phyloP scores from a whole-genome alignment of 2,888 invertebrate species.

The Folsomia candida region DNA sequence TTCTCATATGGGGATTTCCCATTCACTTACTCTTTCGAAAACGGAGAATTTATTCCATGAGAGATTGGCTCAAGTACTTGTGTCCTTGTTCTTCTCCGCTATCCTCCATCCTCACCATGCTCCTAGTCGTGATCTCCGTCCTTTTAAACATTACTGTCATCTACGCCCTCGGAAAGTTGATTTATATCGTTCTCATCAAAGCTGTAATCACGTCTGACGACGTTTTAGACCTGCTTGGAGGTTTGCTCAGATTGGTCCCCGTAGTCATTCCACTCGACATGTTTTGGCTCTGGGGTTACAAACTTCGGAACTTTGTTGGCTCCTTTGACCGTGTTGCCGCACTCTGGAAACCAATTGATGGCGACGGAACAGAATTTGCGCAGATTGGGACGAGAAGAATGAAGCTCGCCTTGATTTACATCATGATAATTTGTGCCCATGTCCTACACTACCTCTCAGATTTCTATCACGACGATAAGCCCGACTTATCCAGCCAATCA shows the following conservation, averaged over 20 bases:
- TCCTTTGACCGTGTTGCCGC: background rate
- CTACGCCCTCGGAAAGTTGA: background rate
- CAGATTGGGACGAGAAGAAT: background rate
- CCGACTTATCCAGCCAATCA: background rate
- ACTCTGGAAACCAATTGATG: background rate
- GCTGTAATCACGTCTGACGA: no score
- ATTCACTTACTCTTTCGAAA: slow-evolving; percentile 2
- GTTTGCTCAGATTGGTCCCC: background rate
- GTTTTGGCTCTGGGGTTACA: background rate
- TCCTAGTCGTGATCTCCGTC: background rate
- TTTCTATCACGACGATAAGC: background rate
- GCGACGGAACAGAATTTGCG: background rate
- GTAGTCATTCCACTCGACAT: background rate
- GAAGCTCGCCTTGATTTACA: background rate
- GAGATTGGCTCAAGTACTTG: background rate
- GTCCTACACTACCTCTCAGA: background rate
- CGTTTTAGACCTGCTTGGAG: background rate
- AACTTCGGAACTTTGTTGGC: background rate
- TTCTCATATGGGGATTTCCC: slow-evolving; percentile 7
- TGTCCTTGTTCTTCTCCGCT: slow-evolving; percentile 1
- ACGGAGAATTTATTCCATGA: background rate
- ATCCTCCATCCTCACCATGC: background rate
- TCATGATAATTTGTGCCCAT: background rate
- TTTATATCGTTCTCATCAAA: background rate
- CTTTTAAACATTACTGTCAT: background rate